Evolutionary conservation across 2,888 invertebrate species (phyloP), one percentile per base, ranked within the genome.

Genomic region (Podabrus alpinus): DNA sequence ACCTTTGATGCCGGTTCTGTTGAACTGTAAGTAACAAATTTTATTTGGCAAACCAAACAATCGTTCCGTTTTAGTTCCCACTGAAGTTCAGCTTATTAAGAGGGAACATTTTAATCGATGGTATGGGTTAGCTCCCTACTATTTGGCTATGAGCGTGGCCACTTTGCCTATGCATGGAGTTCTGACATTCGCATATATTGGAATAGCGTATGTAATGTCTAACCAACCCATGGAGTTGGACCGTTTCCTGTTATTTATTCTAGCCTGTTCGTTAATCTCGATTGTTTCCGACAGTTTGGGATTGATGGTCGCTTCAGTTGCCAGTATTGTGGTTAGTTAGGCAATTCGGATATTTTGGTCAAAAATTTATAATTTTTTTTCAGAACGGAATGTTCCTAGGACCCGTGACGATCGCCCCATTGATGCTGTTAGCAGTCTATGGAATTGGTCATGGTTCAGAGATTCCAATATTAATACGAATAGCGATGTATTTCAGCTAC

Each of bases 351-450:
- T 10, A 10, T 16, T 4, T 1, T 13, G 3, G 13, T 0, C 7
- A 3, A 5, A 45, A 45, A 45, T 61, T 16, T 11, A 15, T 0
- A 0, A 5, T 45, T 15, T 24, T 19, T 1, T 88, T 88, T 10
- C 87, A 95, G 95, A 95, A 95, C 83, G 92, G 94, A 24, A 95
- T 97, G 87, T 98, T 97, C 86, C 89, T 97, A 81, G 98, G 97
- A 0, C 97, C 98, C 15, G 94, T 95, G 0, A 84, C 94, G 74
- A 91, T 94, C 70, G 97, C 97, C 5, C 97, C 97, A 0, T 88
- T 98, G 11, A 95, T 98, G 91, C 87, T 98, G 72, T 89, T 97
- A 68, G 94, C 97, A 5, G 94, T 94, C 0, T 94, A 95, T 84
- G 95, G 97, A 25, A 93, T 97, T 82, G 95, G 94, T 1, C 89